Percentiles rank a stretch among this genome's conserved stretches.
Evolutionary conservation across 2,888 invertebrate genomes (phyloP).

Genomic region (Baccha elongata): DNA sequence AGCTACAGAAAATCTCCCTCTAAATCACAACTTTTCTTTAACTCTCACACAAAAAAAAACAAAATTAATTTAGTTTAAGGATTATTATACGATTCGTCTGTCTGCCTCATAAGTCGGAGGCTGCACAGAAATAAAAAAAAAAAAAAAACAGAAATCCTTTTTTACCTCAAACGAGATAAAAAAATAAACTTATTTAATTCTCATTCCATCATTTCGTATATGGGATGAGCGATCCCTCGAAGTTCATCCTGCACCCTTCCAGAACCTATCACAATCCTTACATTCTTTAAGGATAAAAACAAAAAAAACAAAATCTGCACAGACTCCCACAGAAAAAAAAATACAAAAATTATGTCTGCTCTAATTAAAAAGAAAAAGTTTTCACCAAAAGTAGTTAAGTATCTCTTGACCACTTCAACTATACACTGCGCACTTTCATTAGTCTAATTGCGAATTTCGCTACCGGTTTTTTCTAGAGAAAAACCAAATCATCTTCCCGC

Average conservation of each 20-base stretch:
- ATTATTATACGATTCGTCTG: slow-evolving; percentile 13
- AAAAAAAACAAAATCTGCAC: neutral
- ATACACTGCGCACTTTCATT: slow-evolving; percentile 55
- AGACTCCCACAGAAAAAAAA: slow-evolving; percentile 7
- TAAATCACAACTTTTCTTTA: neutral
- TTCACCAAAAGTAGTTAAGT: slow-evolving; percentile 51
- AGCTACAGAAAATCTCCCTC: neutral
- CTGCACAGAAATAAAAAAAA: neutral
- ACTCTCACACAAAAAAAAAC: neutral
- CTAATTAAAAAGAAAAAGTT: slow-evolving; percentile 58
- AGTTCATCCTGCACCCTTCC: slow-evolving; percentile 19
- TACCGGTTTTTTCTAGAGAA: slow-evolving; percentile 19
- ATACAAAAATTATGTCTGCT: slow-evolving; percentile 32
- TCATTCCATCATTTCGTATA: slow-evolving; percentile 6
- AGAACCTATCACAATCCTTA: too few relatives aligned
- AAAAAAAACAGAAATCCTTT: neutral
- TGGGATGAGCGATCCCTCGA: neutral
- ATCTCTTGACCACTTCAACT: slow-evolving; percentile 61
- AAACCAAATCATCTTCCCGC: slow-evolving; percentile 3
- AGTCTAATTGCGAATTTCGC: slow-evolving; percentile 52
- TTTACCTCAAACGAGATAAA: slow-evolving; percentile 27
- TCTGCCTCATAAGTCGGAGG: neutral
- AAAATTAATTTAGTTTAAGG: neutral
- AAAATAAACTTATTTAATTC: slow-evolving; percentile 31
- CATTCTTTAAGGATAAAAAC: neutral